Percentiles rank a stretch among this genome's conserved stretches.
Conservation (phyloP, 2,113 vertebrate genomes). For the Hiodon tergisus region DNA sequence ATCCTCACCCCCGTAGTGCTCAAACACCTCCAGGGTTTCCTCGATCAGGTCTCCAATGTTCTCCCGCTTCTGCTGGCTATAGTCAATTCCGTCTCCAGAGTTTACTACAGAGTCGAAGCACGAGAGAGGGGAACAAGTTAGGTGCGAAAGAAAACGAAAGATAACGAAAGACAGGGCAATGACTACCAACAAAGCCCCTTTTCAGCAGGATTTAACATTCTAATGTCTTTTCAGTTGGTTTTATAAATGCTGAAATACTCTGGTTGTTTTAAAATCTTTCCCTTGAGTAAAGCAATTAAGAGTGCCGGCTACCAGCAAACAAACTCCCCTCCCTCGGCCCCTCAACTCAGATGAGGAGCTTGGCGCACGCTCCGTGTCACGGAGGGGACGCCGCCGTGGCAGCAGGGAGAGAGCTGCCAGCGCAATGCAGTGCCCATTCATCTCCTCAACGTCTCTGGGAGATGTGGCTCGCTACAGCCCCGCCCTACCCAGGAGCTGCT, state of each 20-base stretch:
- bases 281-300: too few relatives aligned
- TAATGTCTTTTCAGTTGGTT: too few relatives aligned
- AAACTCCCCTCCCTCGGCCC: too few relatives aligned
- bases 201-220: too few relatives aligned
- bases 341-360: too few relatives aligned
- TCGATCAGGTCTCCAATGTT: constrained; percentile 85
- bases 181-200: too few relatives aligned
- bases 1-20: constrained; percentile 77
- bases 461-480: neutral
- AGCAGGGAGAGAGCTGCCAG: neutral
- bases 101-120: constrained; percentile 64
- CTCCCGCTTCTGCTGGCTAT: constrained; percentile 82
- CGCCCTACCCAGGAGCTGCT: neutral
- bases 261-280: too few relatives aligned
- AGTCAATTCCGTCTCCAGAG: constrained; percentile 81
- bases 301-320: too few relatives aligned
- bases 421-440: constrained; percentile 4
- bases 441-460: neutral
- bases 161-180: too few relatives aligned
- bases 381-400: too few relatives aligned
- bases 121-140: constrained; percentile 10
- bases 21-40: constrained; percentile 84
- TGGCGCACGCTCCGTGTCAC: neutral
- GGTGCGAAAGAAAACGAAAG: constrained; percentile 5
- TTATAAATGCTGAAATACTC: too few relatives aligned